Evolutionary conservation across 2,888 invertebrate species (phyloP).

Genomic region (Pristionchus exspectatus): DNA sequence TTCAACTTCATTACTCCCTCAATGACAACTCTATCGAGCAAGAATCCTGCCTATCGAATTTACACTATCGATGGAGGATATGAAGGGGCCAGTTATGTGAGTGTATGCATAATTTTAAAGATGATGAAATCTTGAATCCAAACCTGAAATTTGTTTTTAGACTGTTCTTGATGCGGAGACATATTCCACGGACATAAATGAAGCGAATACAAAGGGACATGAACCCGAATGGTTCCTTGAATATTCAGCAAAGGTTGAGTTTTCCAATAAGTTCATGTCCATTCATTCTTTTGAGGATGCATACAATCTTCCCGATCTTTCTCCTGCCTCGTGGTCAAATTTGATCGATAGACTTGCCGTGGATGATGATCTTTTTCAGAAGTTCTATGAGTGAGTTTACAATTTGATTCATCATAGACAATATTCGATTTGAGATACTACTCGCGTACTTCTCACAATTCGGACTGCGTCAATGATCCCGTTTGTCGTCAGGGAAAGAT

Average conservation of each 20-base stretch:
- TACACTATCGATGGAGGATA: constrained; percentile 93
- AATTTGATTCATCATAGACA: no score
- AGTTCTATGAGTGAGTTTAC: constrained; percentile 62
- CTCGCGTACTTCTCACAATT: not conserved
- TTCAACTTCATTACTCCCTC: constrained; percentile 86
- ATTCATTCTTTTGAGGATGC: constrained; percentile 56
- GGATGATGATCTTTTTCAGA: constrained; percentile 64
- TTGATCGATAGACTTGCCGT: constrained; percentile 65
- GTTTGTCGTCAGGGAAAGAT: constrained; percentile 6
- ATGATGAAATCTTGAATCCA: no score
- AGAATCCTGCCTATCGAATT: constrained; percentile 93
- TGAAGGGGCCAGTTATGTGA: constrained; percentile 75
- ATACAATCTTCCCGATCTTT: constrained; percentile 69
- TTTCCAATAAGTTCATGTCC: not conserved
- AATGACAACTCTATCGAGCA: constrained; percentile 85
- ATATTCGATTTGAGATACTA: not conserved
- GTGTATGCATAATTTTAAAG: not conserved
- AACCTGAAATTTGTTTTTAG: constrained; percentile 58
- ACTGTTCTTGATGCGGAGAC: constrained; percentile 71
- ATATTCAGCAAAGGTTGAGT: constrained; percentile 62
- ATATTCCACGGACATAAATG: constrained; percentile 69
- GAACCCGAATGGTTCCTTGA: constrained; percentile 66
- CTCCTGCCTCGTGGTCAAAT: constrained; percentile 69
- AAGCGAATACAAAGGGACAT: constrained; percentile 65
- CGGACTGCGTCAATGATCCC: constrained; percentile 11